Evolutionary conservation across 2,797 vertebrate genomes (phyloP).

Genomic region (Sebastes iracundus): DNA sequence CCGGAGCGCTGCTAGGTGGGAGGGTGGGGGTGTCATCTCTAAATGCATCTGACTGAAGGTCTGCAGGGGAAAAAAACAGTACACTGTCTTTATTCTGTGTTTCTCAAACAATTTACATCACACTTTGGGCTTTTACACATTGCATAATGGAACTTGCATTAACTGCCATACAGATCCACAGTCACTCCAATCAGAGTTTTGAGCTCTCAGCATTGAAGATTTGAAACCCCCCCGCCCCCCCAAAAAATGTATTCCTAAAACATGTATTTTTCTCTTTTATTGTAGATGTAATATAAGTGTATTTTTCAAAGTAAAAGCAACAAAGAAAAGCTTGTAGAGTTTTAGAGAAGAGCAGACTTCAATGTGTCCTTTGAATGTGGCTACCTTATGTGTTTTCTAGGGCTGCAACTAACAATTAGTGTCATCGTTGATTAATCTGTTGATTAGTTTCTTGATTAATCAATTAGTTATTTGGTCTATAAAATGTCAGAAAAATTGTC

Average conservation of each 20-base stretch:
- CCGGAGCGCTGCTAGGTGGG: conserved; percentile 74
- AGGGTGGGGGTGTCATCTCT: conserved; percentile 82
- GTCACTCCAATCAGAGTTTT: background rate
- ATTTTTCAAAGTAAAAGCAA: background rate
- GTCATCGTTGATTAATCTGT: no score
- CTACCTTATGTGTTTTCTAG: background rate
- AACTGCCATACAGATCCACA: background rate
- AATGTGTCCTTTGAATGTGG: background rate
- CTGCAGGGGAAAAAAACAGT: conserved; percentile 49
- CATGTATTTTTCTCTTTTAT: background rate
- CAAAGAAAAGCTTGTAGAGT: background rate
- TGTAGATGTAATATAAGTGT: background rate
- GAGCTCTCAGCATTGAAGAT: background rate
- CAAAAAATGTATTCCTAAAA: background rate
- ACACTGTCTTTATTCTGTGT: background rate
- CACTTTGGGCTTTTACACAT: background rate
- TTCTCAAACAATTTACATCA: background rate
- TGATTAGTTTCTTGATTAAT: no score
- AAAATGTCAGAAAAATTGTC: no score
- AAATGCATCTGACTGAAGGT: conserved; percentile 81
- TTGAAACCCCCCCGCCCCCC: no score
- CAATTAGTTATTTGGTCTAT: no score
- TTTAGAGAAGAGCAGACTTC: background rate
- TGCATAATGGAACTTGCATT: background rate
- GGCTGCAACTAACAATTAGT: no score